These are phyloP conservation scores for Eubucco bourcierii DNA, from an alignment of 2,113 vertebrate genomes.

Conservation along the genomic window DNA sequence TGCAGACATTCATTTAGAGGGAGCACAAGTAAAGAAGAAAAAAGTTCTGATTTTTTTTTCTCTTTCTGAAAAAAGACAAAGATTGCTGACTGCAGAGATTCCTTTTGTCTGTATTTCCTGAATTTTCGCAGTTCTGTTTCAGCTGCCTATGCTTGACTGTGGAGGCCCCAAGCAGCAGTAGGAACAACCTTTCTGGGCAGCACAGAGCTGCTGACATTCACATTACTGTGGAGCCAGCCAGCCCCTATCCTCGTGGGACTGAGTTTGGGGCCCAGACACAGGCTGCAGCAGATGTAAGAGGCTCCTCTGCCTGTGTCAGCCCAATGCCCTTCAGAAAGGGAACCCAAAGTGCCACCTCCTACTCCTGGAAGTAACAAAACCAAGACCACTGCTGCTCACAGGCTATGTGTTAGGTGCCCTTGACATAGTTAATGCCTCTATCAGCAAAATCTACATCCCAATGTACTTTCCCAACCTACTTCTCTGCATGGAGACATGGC, in stretches of 20 bases:
- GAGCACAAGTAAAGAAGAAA: neutral
- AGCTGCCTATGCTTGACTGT: neutral
- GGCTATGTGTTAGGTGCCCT: accelerated
- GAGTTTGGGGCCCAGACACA: neutral
- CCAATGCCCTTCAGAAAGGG: accelerated
- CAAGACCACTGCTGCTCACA: neutral
- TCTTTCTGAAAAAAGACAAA: neutral
- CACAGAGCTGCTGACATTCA: neutral
- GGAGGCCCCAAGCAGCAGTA: accelerated
- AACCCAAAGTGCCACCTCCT: accelerated
- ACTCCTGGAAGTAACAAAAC: neutral
- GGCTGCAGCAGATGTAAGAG: accelerated
- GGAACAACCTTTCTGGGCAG: neutral
- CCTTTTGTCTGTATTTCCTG: neutral
- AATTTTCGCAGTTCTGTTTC: neutral
- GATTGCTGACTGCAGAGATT: neutral
- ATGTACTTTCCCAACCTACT: accelerated
- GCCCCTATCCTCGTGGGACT: neutral
- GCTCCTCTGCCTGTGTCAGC: neutral
- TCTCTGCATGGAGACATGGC: neutral
- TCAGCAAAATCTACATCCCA: neutral
- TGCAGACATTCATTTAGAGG: neutral
- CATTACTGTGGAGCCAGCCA: neutral
- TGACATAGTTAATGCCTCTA: neutral
- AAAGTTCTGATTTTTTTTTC: no score